These are phyloP conservation scores for Blastomussa wellsi DNA, from an alignment of 92 coral and sea anemone species.

Conservation along the genomic window DNA sequence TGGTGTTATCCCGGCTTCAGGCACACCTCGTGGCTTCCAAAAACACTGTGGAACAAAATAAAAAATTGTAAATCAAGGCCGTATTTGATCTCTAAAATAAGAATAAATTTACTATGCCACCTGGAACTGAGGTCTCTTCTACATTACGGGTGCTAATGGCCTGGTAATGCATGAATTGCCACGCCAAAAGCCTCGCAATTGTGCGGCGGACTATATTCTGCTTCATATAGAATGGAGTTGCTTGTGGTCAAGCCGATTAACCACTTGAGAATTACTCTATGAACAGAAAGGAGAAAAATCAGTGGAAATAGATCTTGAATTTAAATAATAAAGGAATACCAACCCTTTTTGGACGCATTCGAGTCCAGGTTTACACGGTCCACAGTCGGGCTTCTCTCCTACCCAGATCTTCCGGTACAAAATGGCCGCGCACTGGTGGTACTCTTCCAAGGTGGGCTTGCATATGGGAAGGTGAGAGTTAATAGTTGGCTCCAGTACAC, in stretches of 20 bases:
- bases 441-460: slow-evolving; percentile 74
- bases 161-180: too few species aligned
- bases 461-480: slow-evolving; percentile 73
- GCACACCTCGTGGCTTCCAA: slow-evolving; percentile 75
- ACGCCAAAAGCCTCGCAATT: too few species aligned
- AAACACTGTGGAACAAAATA: slow-evolving; percentile 30
- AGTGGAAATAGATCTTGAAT: too few species aligned
- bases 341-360: slow-evolving; percentile 90
- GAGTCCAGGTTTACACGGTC: slow-evolving; percentile 78
- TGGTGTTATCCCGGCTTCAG: slow-evolving; percentile 54
- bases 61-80: neutral
- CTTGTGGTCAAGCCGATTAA: too few species aligned
- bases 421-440: slow-evolving; percentile 83
- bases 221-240: too few species aligned
- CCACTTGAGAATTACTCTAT: too few species aligned
- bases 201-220: too few species aligned
- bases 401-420: slow-evolving; percentile 81
- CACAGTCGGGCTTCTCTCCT: slow-evolving; percentile 89
- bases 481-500: slow-evolving; percentile 84
- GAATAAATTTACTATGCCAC: too few species aligned
- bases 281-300: too few species aligned
- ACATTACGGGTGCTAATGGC: too few species aligned
- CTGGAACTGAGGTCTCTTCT: too few species aligned
- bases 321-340: neutral
- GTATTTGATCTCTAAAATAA: neutral